Evolutionary conservation across 1,140 invertebrate genomes (phyloP).

Genomic region (Drosophila littoralis): DNA sequence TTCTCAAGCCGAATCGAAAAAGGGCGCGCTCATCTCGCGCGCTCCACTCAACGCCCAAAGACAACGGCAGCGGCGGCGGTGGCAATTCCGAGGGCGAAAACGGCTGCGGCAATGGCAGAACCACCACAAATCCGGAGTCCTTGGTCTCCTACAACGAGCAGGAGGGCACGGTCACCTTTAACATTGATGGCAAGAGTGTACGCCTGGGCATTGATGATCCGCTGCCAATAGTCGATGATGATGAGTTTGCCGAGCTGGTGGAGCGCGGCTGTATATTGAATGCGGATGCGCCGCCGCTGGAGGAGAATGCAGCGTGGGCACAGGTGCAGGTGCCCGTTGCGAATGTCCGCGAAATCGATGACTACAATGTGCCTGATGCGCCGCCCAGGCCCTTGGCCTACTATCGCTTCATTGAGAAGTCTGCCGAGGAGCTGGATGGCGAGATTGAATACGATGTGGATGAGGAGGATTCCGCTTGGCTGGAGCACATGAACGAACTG

Average conservation of each 20-base stretch:
- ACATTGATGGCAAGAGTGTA: conserved; percentile 90
- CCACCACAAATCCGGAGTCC: conserved; percentile 83
- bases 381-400: conserved; percentile 92
- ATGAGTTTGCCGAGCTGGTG: conserved; percentile 86
- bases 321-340: conserved; percentile 92
- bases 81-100: conserved; percentile 70
- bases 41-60: conserved; percentile 73
- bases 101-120: conserved; percentile 31
- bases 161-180: conserved; percentile 93
- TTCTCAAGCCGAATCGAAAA: conserved; percentile 84
- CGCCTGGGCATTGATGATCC: conserved; percentile 86
- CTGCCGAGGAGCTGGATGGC: conserved; percentile 96
- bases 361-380: conserved; percentile 92
- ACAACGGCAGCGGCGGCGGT: conserved; percentile 46
- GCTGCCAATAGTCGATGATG: conserved; percentile 87
- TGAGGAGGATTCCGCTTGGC: conserved; percentile 97
- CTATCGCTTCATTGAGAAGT: conserved; percentile 96
- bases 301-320: conserved; percentile 86
- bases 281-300: conserved; percentile 86
- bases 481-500: conserved; percentile 94
- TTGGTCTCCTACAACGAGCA: conserved; percentile 84
- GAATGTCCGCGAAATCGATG: conserved; percentile 90
- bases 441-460: conserved; percentile 99
- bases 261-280: conserved; percentile 82
- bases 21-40: conserved; percentile 85